Evolutionary conservation across 2,888 invertebrate genomes (phyloP).

Genomic region (Lapara coniferarum): DNA sequence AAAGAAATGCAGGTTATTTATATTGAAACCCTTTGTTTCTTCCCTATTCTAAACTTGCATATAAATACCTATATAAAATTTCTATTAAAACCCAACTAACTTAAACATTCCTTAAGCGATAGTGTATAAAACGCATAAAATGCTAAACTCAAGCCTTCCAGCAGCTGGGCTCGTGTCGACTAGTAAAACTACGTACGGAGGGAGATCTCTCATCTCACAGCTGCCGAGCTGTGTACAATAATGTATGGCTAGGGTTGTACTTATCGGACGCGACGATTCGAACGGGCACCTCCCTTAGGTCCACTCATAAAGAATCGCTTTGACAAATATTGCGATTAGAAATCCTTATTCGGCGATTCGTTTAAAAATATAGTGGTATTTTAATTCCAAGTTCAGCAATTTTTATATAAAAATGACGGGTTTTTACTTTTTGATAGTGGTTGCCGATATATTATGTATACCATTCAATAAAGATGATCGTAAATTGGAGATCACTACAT

Average conservation of each 20-base stretch:
- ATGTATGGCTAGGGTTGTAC: conserved; percentile 12
- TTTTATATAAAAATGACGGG: too few relatives aligned
- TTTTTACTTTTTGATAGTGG: too few relatives aligned
- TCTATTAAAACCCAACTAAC: neutral
- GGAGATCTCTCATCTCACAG: conserved; percentile 64
- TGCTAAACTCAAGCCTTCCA: conserved; percentile 24
- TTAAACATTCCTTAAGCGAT: conserved; percentile 16
- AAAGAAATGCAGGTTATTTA: too few relatives aligned
- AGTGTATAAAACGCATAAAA: conserved; percentile 14
- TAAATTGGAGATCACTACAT: too few relatives aligned
- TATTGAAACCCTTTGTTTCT: too few relatives aligned
- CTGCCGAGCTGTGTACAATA: conserved; percentile 32
- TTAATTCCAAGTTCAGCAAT: too few relatives aligned
- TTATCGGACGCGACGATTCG: conserved; percentile 15
- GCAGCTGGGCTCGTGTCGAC: conserved; percentile 46
- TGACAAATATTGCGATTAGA: conserved; percentile 31
- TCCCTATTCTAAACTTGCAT: neutral
- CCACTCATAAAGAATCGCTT: conserved; percentile 2
- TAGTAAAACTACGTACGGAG: conserved; percentile 53
- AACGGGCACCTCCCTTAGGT: conserved; percentile 3
- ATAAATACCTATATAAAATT: neutral
- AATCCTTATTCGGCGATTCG: neutral
- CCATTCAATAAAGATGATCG: too few relatives aligned
- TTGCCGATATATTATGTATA: too few relatives aligned
- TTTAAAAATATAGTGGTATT: neutral